Conservation (phyloP, 1,140 invertebrate species). For the Caenorhabditis inopinata region DNA sequence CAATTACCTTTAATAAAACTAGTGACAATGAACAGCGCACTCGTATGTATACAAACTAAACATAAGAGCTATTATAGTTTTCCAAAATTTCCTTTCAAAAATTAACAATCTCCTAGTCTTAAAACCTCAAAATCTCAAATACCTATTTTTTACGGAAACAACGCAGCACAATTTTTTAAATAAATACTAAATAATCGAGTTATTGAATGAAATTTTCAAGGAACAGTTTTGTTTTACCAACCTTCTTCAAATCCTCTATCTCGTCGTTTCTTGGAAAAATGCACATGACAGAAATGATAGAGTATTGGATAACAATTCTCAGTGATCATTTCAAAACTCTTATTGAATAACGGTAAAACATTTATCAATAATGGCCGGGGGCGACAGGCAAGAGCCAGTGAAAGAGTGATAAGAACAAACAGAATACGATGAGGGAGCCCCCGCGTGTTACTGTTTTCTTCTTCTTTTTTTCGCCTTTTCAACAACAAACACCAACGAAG, state of each 20-base stretch:
- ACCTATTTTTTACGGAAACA: no score
- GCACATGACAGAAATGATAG: background rate
- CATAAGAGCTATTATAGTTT: no score
- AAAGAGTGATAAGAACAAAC: slow-evolving; percentile 28
- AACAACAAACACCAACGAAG: background rate
- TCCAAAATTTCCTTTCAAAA: no score
- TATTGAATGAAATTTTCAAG: no score
- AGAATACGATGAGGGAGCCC: slow-evolving; percentile 13
- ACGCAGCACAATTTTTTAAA: no score
- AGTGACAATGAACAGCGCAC: no score
- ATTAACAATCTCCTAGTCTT: no score
- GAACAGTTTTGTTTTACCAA: background rate
- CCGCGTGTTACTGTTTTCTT: background rate
- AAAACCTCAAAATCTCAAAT: no score
- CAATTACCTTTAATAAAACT: no score
- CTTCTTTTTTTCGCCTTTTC: background rate
- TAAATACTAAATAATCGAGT: no score
- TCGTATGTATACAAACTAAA: no score
- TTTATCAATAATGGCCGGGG: background rate
- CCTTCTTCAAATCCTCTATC: background rate
- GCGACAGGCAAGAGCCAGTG: background rate
- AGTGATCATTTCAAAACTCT: background rate
- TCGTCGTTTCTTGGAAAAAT: background rate
- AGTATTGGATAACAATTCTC: slow-evolving; percentile 1
- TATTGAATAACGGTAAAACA: background rate